Conservation (phyloP, 2,113 vertebrate genomes). For the Catharus bicknelli region DNA sequence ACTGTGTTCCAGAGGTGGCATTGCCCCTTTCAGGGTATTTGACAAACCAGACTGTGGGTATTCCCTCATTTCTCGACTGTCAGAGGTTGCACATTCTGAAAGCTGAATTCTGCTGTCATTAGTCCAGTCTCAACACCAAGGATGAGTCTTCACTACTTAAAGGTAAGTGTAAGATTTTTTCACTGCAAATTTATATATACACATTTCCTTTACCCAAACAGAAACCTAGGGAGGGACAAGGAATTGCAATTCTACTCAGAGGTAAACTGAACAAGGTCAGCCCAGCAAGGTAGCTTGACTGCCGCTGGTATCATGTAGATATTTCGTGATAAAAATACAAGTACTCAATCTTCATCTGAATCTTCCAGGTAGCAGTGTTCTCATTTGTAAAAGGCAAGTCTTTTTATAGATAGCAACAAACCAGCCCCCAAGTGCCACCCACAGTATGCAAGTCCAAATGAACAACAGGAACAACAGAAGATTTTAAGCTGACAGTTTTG, state of each 20-base stretch:
- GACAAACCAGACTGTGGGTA: background rate
- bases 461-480: background rate
- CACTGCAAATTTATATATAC: background rate
- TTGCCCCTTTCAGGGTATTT: background rate
- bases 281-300: background rate
- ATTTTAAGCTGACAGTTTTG: background rate
- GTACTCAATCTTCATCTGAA: background rate
- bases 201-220: background rate
- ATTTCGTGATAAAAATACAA: background rate
- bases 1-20: background rate
- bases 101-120: background rate
- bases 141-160: background rate
- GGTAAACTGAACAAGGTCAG: background rate
- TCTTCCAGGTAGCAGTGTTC: background rate
- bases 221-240: background rate
- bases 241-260: background rate
- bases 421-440: background rate
- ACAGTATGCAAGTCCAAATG: background rate
- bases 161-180: background rate
- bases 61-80: background rate
- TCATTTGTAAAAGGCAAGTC: conserved; percentile 2
- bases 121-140: background rate
- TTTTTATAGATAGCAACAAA: conserved; percentile 4
- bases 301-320: background rate
- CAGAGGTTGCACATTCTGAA: background rate